A percentile compares a stretch with the other conserved stretches of the same genome.
Evolutionary conservation across 2,113 vertebrate genomes (phyloP).

Genomic region (Xenopus tropicalis): UCB_Xtro_10.0 CM004451.2:53989001-53989500

Average conservation of each 20-base stretch:
- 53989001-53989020: constrained; percentile 76
- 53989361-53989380: too few species aligned
- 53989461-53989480: too few species aligned
- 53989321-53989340: too few species aligned
- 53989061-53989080: constrained; percentile 69
- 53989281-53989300: constrained; percentile 66
- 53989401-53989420: too few species aligned
- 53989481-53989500: too few species aligned
- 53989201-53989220: constrained; percentile 49
- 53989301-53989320: constrained; percentile 34
- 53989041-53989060: constrained; percentile 68
- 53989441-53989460: too few species aligned
- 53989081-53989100: constrained; percentile 64
- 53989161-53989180: constrained; percentile 70
- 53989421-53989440: too few species aligned
- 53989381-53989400: too few species aligned
- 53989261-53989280: constrained; percentile 74
- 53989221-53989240: constrained; percentile 44
- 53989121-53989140: constrained; percentile 64
- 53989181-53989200: constrained; percentile 54
- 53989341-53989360: too few species aligned
- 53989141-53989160: constrained; percentile 82
- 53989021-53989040: constrained; percentile 93
- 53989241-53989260: constrained; percentile 53
- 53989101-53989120: constrained; percentile 55